Evolutionary conservation across 2,797 vertebrate species (phyloP), one percentile per base, ranked within the genome.

Genomic region (Amblyopsis hoosieri): DNA sequence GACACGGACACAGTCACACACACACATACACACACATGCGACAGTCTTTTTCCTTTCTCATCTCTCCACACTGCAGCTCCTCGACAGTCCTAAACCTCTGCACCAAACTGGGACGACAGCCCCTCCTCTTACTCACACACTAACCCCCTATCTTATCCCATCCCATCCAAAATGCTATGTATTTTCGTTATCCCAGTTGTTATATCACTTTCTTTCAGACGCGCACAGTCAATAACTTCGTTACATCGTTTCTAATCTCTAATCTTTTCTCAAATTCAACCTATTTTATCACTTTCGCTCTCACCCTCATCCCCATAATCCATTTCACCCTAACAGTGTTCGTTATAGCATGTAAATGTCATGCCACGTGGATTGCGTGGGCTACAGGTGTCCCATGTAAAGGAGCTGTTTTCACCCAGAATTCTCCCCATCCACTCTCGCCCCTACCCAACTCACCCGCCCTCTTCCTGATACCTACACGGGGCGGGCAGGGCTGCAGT

Each of bases 401-500:
- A 46, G 51, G 65, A 70, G 59, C 50, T 64, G 60, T 45, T 60
- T 17, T 9, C 45, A 17, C 7, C 3, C 14, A 15, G 2, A 17
- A 12, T 6, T 54, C 31, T 2, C 12, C 45, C 15, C 47, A 48
- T 12, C 56, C 33, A 48, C 3, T 11, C 57, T 14, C 49, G 37
- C 52, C 23, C 45, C 4, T 12, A 0, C 23, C 5, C 1, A 7
- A 12, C n/a, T 15, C 49, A 13, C 59, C 50, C 59, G 10, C 23
- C 10, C 29, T 14, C 62, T 42, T 63, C 12, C 46, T 51, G 52
- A 57, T 49, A 72, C 78, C 45, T 80, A 73, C 69, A 77, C 75
- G 72, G 78, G 82, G 80, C 77, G 82, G 82, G 87, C 78, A 83
- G 84, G 84, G 87, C 87, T 89, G 88, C 88, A 85, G 87, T 75